Base-by-base conservation (phyloP, 2,113 vertebrate species). In the Poeciliopsis turrubarensis region DNA sequence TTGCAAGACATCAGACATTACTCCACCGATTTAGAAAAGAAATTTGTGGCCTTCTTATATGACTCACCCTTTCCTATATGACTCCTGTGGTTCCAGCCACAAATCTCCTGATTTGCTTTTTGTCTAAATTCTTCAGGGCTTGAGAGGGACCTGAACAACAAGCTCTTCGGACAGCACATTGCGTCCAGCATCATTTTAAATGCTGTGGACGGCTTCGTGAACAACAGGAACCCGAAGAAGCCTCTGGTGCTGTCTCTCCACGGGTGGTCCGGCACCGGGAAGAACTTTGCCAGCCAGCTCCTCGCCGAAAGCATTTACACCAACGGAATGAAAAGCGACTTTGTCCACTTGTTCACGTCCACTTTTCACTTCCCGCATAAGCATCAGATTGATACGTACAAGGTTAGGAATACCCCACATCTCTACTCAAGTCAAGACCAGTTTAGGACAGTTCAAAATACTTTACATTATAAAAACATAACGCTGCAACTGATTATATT, bases 201-300 rank as follows among this genome's bases (percentile, higher is more conserved):
- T 87, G 96, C 96, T 0, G 92, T 98, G 89, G 92, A 82, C 0
- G 96, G 97, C 61, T 98, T 98, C 91, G 92, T 92, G 92, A 96
- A 69, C 85, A 97, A 96, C 73, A 75, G 89, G 19, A 95, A 94
- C 70, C 96, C 97, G 0, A 97, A 96, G 92, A 99, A 99, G 74
- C 95, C 98, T 0, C 94, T 99, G 77, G 95, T 95, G 3, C 94
- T 99, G 14, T 99, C 97, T 0, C 92, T 99, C 39, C 98, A 99
- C 0, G 98, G 98, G 82, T 97, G 95, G 96, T 96, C 97, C 0
- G 98, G 98, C 54, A 99, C 98, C 0, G 98, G 98, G 84, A 99
- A 99, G 91, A 99, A 99, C 85, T 97, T 95, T n/a, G 90, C 97
- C 25, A 98, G 96, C 78, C 94, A 97, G 63, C 93, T 99, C 30